A percentile compares a stretch with the other conserved stretches of the same genome.
Evolutionary conservation across 1,140 invertebrate genomes (phyloP).

Genomic region (Camponotus pennsylvanicus): DNA sequence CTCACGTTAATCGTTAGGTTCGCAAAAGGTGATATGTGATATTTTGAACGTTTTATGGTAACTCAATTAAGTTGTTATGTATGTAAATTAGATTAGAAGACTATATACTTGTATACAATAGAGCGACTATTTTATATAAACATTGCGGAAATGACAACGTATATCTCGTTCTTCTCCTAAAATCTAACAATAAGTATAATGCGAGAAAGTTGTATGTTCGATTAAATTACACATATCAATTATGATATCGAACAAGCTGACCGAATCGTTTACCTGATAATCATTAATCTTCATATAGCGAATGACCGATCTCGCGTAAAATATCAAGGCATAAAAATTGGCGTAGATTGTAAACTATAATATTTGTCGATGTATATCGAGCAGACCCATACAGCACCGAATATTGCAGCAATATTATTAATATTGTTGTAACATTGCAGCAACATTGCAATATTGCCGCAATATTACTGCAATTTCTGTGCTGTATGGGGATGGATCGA

Average conservation of each 20-base stretch:
- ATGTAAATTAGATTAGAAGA: constrained; percentile 31
- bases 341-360: neutral
- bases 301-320: neutral
- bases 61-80: constrained; percentile 26
- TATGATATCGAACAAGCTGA: constrained; percentile 1
- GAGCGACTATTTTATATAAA: constrained; percentile 36
- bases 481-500: too few species aligned
- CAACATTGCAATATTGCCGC: too few species aligned
- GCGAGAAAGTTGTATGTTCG: constrained; percentile 40
- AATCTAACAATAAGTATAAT: constrained; percentile 9
- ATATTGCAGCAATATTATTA: too few species aligned
- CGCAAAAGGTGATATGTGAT: constrained; percentile 10
- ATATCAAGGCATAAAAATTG: neutral
- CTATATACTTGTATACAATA: constrained; percentile 3
- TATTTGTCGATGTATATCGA: neutral
- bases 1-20: constrained; percentile 17
- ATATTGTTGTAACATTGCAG: too few species aligned
- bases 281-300: neutral
- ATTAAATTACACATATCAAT: constrained; percentile 54
- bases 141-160: neutral
- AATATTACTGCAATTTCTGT: too few species aligned
- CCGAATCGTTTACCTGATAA: constrained; percentile 27
- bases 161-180: constrained; percentile 11
- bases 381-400: too few species aligned
- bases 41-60: neutral